Percentiles rank a stretch among this genome's conserved stretches.
These are phyloP conservation scores for Eudasyphora cyanicolor DNA, from an alignment of 2,888 invertebrate genomes.

Conservation along the genomic window DNA sequence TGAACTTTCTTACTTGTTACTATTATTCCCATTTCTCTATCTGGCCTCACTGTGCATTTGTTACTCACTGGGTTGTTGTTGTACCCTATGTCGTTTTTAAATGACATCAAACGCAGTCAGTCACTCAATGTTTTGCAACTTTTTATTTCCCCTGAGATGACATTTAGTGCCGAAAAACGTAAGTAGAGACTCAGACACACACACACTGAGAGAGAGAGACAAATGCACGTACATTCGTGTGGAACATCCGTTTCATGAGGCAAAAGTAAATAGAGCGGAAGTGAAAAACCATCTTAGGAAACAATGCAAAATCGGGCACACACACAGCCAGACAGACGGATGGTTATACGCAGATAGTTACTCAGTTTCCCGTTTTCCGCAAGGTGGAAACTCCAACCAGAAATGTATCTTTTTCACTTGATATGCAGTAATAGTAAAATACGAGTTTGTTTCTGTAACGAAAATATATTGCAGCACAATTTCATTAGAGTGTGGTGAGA, in stretches of 20 bases:
- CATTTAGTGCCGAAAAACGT: constrained; percentile 59
- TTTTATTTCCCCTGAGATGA: constrained; percentile 66
- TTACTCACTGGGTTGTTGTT: constrained; percentile 19
- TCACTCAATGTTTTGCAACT: constrained; percentile 60
- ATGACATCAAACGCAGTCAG: constrained; percentile 64
- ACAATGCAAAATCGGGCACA: not conserved
- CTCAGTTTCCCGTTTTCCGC: not conserved
- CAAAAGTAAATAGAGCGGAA: constrained; percentile 20
- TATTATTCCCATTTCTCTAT: no score
- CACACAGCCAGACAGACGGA: not conserved
- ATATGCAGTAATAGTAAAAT: constrained; percentile 40
- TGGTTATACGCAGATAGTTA: not conserved
- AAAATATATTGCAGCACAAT: constrained; percentile 37
- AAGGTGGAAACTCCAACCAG: not conserved
- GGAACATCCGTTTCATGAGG: constrained; percentile 58
- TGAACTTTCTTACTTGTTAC: no score
- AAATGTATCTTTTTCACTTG: constrained; percentile 25
- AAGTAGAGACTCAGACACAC: no score
- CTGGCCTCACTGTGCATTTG: not conserved
- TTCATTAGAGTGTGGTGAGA: not conserved
- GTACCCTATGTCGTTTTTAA: constrained; percentile 37
- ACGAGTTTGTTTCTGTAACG: constrained; percentile 23
- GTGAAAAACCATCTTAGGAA: constrained; percentile 21
- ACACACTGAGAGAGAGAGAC: no score
- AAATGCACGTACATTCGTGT: constrained; percentile 37